Percentiles rank a stretch among this genome's conserved stretches.
Conservation (phyloP, 2,797 vertebrate genomes). For the Limosa lapponica region DNA sequence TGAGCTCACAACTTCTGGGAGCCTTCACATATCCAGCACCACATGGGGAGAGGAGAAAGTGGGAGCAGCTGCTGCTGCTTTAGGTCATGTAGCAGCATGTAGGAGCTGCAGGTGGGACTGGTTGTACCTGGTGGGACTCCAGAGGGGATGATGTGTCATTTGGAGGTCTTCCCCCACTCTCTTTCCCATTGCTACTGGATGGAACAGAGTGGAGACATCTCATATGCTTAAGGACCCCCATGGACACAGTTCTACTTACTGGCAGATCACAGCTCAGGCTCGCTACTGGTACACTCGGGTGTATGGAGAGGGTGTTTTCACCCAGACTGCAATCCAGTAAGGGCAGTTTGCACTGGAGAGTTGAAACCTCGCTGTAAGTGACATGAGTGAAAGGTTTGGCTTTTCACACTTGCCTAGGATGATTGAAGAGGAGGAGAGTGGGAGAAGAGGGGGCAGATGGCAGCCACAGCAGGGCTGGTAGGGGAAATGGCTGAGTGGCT, state of each 20-base stretch:
- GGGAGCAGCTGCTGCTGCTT: not conserved
- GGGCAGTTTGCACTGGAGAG: not conserved
- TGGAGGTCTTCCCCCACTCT: not conserved
- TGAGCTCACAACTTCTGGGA: not conserved
- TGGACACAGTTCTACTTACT: not conserved
- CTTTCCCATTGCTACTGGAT: not conserved
- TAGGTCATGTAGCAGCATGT: not conserved
- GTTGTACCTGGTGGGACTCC: not conserved
- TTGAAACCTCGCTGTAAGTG: not conserved
- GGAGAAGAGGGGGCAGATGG: constrained; percentile 15
- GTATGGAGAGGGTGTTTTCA: not conserved
- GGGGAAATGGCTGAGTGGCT: not conserved
- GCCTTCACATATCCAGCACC: not conserved
- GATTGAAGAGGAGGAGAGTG: not conserved
- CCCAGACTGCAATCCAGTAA: not conserved
- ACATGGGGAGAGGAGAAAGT: not conserved
- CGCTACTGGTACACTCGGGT: accelerated
- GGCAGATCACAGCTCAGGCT: not conserved
- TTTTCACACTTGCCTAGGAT: not conserved
- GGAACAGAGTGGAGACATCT: not conserved
- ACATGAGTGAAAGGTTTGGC: not conserved
- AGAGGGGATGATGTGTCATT: not conserved
- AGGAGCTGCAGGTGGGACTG: not conserved
- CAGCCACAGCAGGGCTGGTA: constrained; percentile 4
- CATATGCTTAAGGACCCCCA: accelerated